A percentile compares a stretch with the other conserved stretches of the same genome.
Evolutionary conservation across 2,113 vertebrate species (phyloP).

Genomic region (Ptychochromis oligacanthus): DNA sequence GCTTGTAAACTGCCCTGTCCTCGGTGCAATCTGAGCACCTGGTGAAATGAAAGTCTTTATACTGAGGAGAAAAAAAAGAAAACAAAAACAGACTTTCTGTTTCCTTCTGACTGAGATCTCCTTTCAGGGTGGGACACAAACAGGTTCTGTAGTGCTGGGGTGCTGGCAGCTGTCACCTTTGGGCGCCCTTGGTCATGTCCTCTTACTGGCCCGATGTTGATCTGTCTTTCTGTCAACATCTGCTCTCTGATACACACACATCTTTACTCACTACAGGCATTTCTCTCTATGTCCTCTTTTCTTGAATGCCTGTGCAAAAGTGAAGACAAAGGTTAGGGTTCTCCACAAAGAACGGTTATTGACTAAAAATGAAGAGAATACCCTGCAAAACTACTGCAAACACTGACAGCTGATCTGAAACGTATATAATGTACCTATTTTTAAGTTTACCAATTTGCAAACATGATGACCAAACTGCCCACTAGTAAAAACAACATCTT

Average conservation of each 20-base stretch:
- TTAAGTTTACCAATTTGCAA: fast-evolving
- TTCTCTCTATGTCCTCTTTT: background rate
- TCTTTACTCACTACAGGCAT: background rate
- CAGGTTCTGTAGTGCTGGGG: slow-evolving; percentile 37
- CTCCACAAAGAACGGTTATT: background rate
- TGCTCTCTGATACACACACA: background rate
- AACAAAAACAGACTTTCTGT: slow-evolving; percentile 51
- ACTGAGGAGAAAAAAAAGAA: slow-evolving; percentile 6
- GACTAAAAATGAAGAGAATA: background rate
- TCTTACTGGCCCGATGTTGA: slow-evolving; percentile 2
- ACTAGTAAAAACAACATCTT: background rate
- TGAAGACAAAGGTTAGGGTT: background rate
- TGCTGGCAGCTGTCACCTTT: slow-evolving; percentile 32
- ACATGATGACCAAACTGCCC: background rate
- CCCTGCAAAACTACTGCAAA: too few species aligned
- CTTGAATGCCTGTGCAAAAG: background rate
- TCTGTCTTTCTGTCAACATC: background rate
- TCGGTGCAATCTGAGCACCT: slow-evolving; percentile 48
- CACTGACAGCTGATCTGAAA: background rate
- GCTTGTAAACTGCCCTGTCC: slow-evolving; percentile 6
- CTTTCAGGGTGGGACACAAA: slow-evolving; percentile 48
- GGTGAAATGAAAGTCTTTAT: slow-evolving; percentile 56
- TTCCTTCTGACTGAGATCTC: slow-evolving; percentile 30
- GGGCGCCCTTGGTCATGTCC: slow-evolving; percentile 40
- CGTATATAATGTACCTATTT: fast-evolving